phyloP scores from a whole-genome alignment of 2,113 vertebrate species.

The Tautogolabrus adspersus region DNA sequence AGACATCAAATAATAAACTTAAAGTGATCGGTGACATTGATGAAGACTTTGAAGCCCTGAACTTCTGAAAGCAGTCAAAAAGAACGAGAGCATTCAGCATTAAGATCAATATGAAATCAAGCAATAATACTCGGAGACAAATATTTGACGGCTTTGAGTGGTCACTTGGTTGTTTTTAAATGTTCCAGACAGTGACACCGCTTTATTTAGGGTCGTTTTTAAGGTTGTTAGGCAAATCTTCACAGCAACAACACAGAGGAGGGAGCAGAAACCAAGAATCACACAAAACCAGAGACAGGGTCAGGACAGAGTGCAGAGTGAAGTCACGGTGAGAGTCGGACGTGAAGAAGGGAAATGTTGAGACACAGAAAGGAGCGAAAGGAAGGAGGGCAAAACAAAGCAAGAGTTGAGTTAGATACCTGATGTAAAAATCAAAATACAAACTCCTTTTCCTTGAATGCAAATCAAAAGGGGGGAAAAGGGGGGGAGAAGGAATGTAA shows the following conservation, averaged over 20 bases:
- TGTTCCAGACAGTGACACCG: no score
- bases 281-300: constrained; percentile 68
- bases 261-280: constrained; percentile 51
- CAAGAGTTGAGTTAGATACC: constrained; percentile 85
- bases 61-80: no score
- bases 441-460: constrained; percentile 94
- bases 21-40: no score
- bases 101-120: no score
- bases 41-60: no score
- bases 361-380: constrained; percentile 67
- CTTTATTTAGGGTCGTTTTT: constrained; percentile 26
- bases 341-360: constrained; percentile 68
- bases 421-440: constrained; percentile 97
- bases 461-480: constrained; percentile 86
- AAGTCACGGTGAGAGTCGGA: constrained; percentile 58
- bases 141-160: no score
- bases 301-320: constrained; percentile 67
- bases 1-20: no score
- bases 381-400: constrained; percentile 41
- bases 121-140: no score
- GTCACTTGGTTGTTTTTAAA: no score
- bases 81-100: no score
- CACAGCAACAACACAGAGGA: constrained; percentile 74
- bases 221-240: constrained; percentile 77
- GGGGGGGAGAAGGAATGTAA: constrained; percentile 76